phyloP scores from a whole-genome alignment of 2,888 invertebrate species.

The Scaptomyza polygonia region DNA sequence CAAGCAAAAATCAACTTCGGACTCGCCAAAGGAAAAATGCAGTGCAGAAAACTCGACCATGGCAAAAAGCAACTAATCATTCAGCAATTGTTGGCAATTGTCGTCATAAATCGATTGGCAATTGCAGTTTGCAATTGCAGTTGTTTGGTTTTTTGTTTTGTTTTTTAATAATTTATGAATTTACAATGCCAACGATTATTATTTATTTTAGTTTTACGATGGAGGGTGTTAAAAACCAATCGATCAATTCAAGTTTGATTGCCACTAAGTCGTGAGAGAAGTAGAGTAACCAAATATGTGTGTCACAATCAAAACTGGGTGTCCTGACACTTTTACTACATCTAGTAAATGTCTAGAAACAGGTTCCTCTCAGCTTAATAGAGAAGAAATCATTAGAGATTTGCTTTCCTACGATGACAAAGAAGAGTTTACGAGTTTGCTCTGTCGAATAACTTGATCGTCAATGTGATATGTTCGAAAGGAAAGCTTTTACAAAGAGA shows the following conservation, averaged over 20 bases:
- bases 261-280: constrained; percentile 12
- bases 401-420: too few species aligned
- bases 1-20: too few species aligned
- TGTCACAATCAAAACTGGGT: neutral
- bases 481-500: too few species aligned
- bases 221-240: constrained; percentile 71
- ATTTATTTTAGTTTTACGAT: constrained; percentile 68
- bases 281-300: constrained; percentile 28
- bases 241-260: constrained; percentile 63
- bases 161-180: constrained; percentile 70
- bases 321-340: neutral
- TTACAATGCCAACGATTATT: constrained; percentile 71
- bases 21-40: constrained; percentile 9
- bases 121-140: constrained; percentile 49
- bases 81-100: constrained; percentile 35
- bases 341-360: too few species aligned
- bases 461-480: too few species aligned
- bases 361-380: too few species aligned
- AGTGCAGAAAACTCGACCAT: constrained; percentile 26
- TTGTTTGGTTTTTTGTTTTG: neutral
- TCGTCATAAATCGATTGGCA: constrained; percentile 10
- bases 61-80: constrained; percentile 21
- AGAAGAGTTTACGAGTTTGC: too few species aligned
- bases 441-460: too few species aligned
- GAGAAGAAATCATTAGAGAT: too few species aligned